phyloP scores from a whole-genome alignment of 2,113 vertebrate genomes.

The Mustela nigripes region DNA sequence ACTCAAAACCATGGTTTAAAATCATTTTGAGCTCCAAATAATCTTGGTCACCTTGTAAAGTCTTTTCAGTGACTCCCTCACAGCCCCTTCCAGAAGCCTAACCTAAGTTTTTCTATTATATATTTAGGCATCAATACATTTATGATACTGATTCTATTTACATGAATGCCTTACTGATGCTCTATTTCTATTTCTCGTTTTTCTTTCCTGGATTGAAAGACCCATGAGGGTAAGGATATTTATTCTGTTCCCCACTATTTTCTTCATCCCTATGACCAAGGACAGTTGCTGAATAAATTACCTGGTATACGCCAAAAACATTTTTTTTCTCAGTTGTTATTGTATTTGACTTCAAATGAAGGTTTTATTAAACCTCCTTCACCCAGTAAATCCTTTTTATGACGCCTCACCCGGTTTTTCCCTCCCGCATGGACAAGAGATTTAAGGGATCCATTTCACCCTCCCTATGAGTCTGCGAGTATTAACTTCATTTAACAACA shows the following conservation, averaged over 20 bases:
- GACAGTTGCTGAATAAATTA: constrained; percentile 23
- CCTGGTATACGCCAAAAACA: not conserved
- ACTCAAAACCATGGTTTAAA: constrained; percentile 4
- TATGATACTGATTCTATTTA: not conserved
- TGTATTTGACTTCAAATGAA: constrained; percentile 51
- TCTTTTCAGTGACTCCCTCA: not conserved
- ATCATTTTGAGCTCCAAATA: constrained; percentile 12
- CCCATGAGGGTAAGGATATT: not conserved
- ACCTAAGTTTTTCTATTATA: not conserved
- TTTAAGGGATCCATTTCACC: constrained; percentile 37
- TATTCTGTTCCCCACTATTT: not conserved
- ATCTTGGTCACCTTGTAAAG: not conserved
- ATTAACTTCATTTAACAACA: constrained; percentile 68
- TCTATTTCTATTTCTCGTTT: constrained; percentile 35
- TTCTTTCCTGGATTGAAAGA: constrained; percentile 49
- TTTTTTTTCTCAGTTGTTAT: not conserved
- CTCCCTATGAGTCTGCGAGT: constrained; percentile 48
- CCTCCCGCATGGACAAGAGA: constrained; percentile 1
- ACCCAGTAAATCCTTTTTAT: constrained; percentile 45
- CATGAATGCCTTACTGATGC: not conserved
- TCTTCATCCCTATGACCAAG: constrained; percentile 10
- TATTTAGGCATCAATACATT: not conserved
- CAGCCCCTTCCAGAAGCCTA: not conserved
- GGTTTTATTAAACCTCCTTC: constrained; percentile 63
- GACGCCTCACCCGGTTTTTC: constrained; percentile 40